A percentile compares a stretch with the other conserved stretches of the same genome.
Conservation (phyloP, 2,888 invertebrate species). For the Zygogramma bicolorata region DNA sequence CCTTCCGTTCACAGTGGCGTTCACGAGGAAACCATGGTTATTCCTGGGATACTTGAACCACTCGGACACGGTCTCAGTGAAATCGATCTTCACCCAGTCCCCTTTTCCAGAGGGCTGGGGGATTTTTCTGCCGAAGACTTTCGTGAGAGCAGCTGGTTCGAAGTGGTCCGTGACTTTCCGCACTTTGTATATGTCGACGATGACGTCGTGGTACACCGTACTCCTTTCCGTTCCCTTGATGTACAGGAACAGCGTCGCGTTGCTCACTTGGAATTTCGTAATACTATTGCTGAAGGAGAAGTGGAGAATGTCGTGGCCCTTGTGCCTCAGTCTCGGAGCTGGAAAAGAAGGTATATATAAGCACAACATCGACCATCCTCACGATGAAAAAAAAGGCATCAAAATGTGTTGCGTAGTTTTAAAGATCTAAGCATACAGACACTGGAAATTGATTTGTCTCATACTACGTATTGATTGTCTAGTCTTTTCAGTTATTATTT, state of each 20-base stretch:
- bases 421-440: too few relatives aligned
- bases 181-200: slow-evolving; percentile 63
- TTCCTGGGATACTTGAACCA: slow-evolving; percentile 82
- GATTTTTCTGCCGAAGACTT: slow-evolving; percentile 65
- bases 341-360: slow-evolving; percentile 59
- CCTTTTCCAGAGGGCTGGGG: slow-evolving; percentile 72
- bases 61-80: slow-evolving; percentile 80
- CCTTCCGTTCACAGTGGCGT: slow-evolving; percentile 73
- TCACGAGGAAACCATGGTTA: slow-evolving; percentile 83
- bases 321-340: slow-evolving; percentile 78
- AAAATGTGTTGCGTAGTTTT: too few relatives aligned
- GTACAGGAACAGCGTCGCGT: slow-evolving; percentile 79
- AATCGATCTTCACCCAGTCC: slow-evolving; percentile 79
- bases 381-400: too few relatives aligned
- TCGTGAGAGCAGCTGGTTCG: slow-evolving; percentile 57
- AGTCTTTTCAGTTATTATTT: too few relatives aligned
- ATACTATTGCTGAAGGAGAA: slow-evolving; percentile 80
- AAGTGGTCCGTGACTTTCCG: slow-evolving; percentile 58
- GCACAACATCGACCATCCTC: too few relatives aligned
- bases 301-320: slow-evolving; percentile 77
- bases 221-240: slow-evolving; percentile 69
- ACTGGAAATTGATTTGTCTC: too few relatives aligned
- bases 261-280: slow-evolving; percentile 76
- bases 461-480: too few relatives aligned
- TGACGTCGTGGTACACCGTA: slow-evolving; percentile 57